Evolutionary conservation across 2,888 invertebrate species (phyloP).

Genomic region (Melanargia galathea): DNA sequence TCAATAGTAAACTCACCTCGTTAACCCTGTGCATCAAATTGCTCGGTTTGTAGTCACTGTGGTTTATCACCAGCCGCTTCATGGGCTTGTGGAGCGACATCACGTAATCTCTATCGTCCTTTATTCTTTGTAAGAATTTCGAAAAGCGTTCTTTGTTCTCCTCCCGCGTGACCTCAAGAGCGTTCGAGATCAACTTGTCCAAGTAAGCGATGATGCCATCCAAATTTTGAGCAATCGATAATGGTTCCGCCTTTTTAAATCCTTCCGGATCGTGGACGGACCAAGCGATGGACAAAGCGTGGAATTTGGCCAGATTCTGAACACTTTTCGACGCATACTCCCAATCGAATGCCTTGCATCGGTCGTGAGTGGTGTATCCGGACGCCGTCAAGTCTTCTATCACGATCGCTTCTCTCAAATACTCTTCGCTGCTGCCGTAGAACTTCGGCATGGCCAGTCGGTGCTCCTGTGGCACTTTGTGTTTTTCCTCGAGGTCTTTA

Average conservation of each 20-base stretch:
- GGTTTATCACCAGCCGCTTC: slow-evolving; percentile 38
- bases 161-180: slow-evolving; percentile 43
- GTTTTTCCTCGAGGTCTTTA: slow-evolving; percentile 41
- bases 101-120: slow-evolving; percentile 33
- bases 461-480: slow-evolving; percentile 44
- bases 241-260: slow-evolving; percentile 37
- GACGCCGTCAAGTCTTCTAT: slow-evolving; percentile 47
- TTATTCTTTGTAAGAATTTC: slow-evolving; percentile 39
- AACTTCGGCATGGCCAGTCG: slow-evolving; percentile 44
- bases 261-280: slow-evolving; percentile 48
- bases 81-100: slow-evolving; percentile 40
- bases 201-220: slow-evolving; percentile 32
- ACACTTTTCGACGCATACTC: slow-evolving; percentile 49
- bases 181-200: slow-evolving; percentile 30
- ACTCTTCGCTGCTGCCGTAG: slow-evolving; percentile 39
- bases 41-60: slow-evolving; percentile 46
- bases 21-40: slow-evolving; percentile 43
- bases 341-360: slow-evolving; percentile 47
- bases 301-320: slow-evolving; percentile 52
- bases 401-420: slow-evolving; percentile 45
- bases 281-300: slow-evolving; percentile 56
- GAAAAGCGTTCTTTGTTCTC: slow-evolving; percentile 47
- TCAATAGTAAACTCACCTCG: slow-evolving; percentile 27
- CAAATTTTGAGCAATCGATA: slow-evolving; percentile 28
- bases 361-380: slow-evolving; percentile 45